A percentile compares a stretch with the other conserved stretches of the same genome.
These are phyloP conservation scores for Caranx ignobilis DNA, from an alignment of 2,113 vertebrate species.

Conservation along the genomic window DNA sequence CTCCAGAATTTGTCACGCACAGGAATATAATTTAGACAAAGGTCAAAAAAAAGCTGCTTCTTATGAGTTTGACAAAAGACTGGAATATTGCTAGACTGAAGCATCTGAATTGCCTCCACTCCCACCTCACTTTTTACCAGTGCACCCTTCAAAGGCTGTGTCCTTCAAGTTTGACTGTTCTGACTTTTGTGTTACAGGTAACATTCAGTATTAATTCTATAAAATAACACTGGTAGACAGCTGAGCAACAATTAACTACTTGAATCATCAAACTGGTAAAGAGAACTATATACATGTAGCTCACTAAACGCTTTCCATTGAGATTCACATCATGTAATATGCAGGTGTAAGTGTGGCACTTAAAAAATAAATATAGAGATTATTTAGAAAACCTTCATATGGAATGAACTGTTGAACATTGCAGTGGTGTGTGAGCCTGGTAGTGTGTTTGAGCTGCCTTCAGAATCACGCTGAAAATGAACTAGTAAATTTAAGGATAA, in stretches of 20 bases:
- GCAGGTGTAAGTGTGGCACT: background rate
- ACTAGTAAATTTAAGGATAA: constrained; percentile 5
- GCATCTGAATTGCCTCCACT: no score
- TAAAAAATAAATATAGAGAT: background rate
- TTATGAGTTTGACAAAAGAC: background rate
- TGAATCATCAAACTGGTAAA: background rate
- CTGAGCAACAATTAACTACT: no score
- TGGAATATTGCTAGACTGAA: background rate
- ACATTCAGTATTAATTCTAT: no score
- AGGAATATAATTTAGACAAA: background rate
- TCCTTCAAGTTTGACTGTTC: no score
- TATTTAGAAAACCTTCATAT: background rate
- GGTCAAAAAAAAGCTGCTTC: background rate
- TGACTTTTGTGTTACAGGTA: no score
- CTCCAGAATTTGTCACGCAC: constrained; percentile 52
- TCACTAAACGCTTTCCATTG: background rate
- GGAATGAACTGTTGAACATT: background rate
- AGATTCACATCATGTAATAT: background rate
- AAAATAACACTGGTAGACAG: no score
- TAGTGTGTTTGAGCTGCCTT: background rate
- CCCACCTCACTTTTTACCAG: no score
- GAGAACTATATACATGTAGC: background rate
- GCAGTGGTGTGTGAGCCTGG: background rate
- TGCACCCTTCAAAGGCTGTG: no score
- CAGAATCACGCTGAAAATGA: constrained; percentile 9